Percentiles rank a stretch among this genome's conserved stretches.
phyloP scores from a whole-genome alignment of 2,797 vertebrate genomes.

The Phalloptychus januarius region DNA sequence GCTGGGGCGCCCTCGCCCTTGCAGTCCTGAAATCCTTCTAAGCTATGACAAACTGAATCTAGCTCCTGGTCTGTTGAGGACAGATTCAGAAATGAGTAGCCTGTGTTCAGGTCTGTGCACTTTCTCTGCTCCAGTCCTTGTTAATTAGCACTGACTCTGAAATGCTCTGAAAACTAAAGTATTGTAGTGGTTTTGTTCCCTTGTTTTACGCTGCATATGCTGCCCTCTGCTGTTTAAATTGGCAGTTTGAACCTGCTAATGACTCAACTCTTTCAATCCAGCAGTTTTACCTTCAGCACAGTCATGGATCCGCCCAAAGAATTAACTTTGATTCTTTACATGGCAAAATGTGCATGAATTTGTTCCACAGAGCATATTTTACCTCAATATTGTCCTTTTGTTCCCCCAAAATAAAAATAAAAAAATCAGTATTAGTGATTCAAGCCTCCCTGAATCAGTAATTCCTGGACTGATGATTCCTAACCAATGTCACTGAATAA shows the following conservation, averaged over 20 bases:
- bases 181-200: constrained; percentile 14
- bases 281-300: neutral
- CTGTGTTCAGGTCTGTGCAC: constrained; percentile 2
- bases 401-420: neutral
- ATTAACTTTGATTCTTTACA: neutral
- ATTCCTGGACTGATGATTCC: neutral
- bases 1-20: constrained; percentile 10
- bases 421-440: neutral
- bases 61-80: neutral
- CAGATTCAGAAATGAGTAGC: constrained; percentile 3
- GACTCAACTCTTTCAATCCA: neutral
- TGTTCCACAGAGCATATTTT: neutral
- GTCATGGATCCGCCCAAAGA: constrained; percentile 2
- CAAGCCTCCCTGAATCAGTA: neutral
- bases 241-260: neutral
- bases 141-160: neutral
- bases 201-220: neutral
- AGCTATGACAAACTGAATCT: neutral
- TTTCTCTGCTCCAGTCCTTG: constrained; percentile 4
- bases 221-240: neutral
- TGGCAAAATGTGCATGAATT: neutral
- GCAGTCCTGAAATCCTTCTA: constrained; percentile 13
- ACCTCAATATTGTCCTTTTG: constrained; percentile 9
- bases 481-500: neutral
- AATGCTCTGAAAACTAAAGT: neutral